Base-by-base conservation (phyloP, 2,113 vertebrate genomes). In the Peucedramus taeniatus region DNA sequence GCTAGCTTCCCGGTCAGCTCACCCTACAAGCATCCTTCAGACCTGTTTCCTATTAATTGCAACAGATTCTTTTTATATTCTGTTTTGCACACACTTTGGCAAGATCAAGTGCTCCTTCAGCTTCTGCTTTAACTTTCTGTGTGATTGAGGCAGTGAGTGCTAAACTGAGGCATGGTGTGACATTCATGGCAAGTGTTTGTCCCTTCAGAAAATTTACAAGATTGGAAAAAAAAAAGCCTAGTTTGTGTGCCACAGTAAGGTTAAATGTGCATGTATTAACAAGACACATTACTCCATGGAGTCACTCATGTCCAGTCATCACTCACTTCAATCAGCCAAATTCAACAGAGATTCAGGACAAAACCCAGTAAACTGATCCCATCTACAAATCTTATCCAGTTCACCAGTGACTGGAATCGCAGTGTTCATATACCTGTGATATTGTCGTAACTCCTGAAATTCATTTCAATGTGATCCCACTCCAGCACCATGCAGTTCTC, bases 381-480 rank as follows among this genome's bases (percentile, higher is more conserved):
- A 60, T 23, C 39, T 72, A 57, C 1, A 2, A 56, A 80, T 66
- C 44, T 88, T 4, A 0, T 60, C n/a, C 8, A 60, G 51, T 28
- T 77, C 76, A 39, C 12, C 40, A 74, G 8, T 1, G n/a, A 26
- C 19, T 44, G 49, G 37, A 56, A 89, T 65, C 18, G 37, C 40
- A 54, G 33, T 15, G 60, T 39, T 74, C 50, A 37, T 26, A 47
- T 97, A 99, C 99, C 99, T 97, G 99, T 99, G 91, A 99, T 99
- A 68, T 99, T 99, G 97, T 99, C 99, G 2, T 99, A 99, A 87
- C 98, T 99, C 97, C 99, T 98, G 98, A 99, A 99, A 94, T 99
- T 99, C 99, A 99, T 99, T 90, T 99, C 99, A 64, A 99, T 99
- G 98, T 99, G 99, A 96, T 99, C 99, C 99, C 99, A 99, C 82